Evolutionary conservation across 2,797 vertebrate species (phyloP), one percentile per base, ranked within the genome.

Genomic region (Chlorospingus semifuscus): DNA sequence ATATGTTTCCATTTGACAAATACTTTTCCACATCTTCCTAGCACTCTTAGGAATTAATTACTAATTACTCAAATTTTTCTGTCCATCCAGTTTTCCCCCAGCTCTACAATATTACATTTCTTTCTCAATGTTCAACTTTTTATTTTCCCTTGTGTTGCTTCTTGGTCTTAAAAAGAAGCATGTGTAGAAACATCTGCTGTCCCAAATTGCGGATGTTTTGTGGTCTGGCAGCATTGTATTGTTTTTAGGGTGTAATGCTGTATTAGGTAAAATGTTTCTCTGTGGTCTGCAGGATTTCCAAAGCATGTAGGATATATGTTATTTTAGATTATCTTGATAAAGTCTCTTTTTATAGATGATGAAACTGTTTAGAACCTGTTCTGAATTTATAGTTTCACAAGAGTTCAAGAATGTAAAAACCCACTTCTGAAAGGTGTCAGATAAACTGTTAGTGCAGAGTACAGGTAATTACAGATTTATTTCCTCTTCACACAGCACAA

Each of bases 131-230:
- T 82, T 96, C 72, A 91, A 52, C 53, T 91, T 78, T 72, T 95
- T 95, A 94, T 97, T 97, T 97, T 96, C 93, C 97, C 92, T 93
- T 95, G 69, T 92, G 94, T 69, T 96, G 83, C 88, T 96, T 94
- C 95, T 97, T 96, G 53, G 89, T 94, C 93, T 97, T 98, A 98
- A 98, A 95, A 95, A 97, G 97, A 98, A 98, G 96, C 97, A 97
- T 93, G 96, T 98, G 97, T 89, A 92, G 95, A 96, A 97, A 97
- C 97, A 97, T 98, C 96, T 97, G 97, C 95, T 95, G 95, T 93
- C 96, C 97, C 93, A 94, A 96, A 95, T 65, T 95, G 96, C 77
- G 69, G 97, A 97, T 96, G 94, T 94, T 87, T 96, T 97, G 97
- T 85, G 97, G 96, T 97, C 95, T 97, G 97, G 96, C 96, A 97